Evolutionary conservation across 1,140 invertebrate genomes (phyloP), one percentile per base, ranked within the genome.

Genomic region (Proctacanthus coquilletti): DNA sequence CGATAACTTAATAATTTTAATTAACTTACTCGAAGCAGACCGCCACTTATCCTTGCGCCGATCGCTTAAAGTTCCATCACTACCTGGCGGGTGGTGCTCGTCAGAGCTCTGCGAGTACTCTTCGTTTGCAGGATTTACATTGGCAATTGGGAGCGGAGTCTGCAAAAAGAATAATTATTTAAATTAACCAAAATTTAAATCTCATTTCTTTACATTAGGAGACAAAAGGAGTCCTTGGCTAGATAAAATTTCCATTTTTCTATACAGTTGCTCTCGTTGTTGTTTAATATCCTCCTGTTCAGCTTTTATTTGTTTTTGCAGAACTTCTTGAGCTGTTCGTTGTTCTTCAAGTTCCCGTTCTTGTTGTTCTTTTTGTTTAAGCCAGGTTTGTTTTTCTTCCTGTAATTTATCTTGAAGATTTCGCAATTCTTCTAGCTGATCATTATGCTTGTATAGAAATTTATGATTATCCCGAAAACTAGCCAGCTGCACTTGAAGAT

Each of bases 191-290:
- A 34, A 25, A 59, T 59, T 57, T 43, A 68, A 66, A 63, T 53
- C 68, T 59, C 5, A 13, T 53, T 68, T 68, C 70, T 51, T 71
- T 20, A 60, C 64, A 46, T 65, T 68, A 3, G 66, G 65, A n/a
- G 66, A 68, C 8, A 67, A 56, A 27, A 77, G 47, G 17, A 84
- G 66, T 3, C 81, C 81, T 50, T 82, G 76, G 38, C 69, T 74
- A 21, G 77, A 74, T 1, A 89, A 62, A 18, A 77, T 67, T 49
- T 91, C 84, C 49, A 89, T 68, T 52, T 84, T 75, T 20, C 84
- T 61, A 56, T 87, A 91, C 10, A 93, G 62, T 42, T 86, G 77
- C 50, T 93, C 87, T 8, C 86, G 57, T 57, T 93, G 86, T 45
- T 88, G 79, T 11, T 71, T 75, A 10, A 92, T 74, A 50, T 92